These are phyloP conservation scores for Drosophila sordidapex DNA, from an alignment of 2,888 invertebrate genomes.

Conservation along the genomic window DNA sequence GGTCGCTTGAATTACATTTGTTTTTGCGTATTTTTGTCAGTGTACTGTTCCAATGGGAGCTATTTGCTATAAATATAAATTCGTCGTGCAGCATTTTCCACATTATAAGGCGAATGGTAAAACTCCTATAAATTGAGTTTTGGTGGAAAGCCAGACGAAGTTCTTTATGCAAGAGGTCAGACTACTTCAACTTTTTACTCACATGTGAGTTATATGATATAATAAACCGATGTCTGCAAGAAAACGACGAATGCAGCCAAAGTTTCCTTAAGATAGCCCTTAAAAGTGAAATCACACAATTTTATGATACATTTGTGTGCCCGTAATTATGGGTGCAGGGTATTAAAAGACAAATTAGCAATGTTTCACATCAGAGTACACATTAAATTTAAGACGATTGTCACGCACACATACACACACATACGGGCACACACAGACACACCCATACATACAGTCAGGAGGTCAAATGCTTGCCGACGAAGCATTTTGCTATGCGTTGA, in stretches of 20 bases:
- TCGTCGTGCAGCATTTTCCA: neutral
- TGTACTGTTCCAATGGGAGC: neutral
- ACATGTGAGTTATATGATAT: neutral
- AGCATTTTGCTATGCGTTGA: slow-evolving; percentile 49
- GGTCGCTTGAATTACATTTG: neutral
- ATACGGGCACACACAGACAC: neutral
- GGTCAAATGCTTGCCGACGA: slow-evolving; percentile 28
- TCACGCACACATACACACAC: slow-evolving; percentile 45
- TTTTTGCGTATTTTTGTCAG: neutral
- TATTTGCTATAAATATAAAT: neutral
- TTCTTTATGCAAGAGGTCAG: neutral
- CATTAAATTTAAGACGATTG: slow-evolving; percentile 79
- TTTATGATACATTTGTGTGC: neutral
- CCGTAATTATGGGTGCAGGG: neutral
- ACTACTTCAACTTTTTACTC: neutral
- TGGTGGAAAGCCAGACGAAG: neutral
- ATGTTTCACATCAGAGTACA: slow-evolving; percentile 79
- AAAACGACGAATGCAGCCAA: neutral
- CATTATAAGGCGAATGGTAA: neutral
- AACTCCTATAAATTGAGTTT: neutral
- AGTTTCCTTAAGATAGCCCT: neutral
- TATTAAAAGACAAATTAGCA: slow-evolving; percentile 62
- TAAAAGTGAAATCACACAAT: neutral
- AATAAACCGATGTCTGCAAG: neutral
- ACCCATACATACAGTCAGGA: neutral